Evolutionary conservation across 2,797 vertebrate species (phyloP), one percentile per base, ranked within the genome.

Genomic region (Myiotriccus ornatus): DNA sequence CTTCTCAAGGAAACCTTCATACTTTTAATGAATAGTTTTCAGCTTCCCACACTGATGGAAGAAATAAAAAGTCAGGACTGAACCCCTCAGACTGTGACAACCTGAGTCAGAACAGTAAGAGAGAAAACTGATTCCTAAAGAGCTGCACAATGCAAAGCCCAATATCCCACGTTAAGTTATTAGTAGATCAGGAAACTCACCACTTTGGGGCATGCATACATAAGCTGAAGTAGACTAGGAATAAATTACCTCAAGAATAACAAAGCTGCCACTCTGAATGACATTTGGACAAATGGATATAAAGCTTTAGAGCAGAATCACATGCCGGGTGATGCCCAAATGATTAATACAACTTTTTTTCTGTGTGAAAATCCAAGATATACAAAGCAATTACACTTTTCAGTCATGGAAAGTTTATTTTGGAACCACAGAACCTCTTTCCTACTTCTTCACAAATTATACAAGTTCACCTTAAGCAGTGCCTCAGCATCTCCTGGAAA

Each of bases 1-100:
- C 80, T 86, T 76, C n/a, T 82, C 28, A 74, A 39, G 41, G 37
- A 83, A 90, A 19, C 32, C 37, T 77, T 89, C 30, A 2, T 24
- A 59, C 28, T 49, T 30, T 18, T 14, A 60, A 20, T n/a, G 44
- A 52, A 8, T 10, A 62, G 73, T 47, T 81, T 53, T 75, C 13
- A 2, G 43, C 52, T 84, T 88, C 62, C 30, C 0, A 0, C 34
- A 24, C 21, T 12, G 2, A 68, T 5, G 0, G 32, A 49, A 39
- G 27, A 68, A 81, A 60, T 15, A 69, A 82, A n/a, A 60, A 81
- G 7, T 27, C 57, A 81, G 46, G n/a, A 43, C 30, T 35, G 23
- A 93, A 73, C 14, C 11, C 23, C 39, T 69, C 2, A 0, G 34
- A 39, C 11, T 7, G 2, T 5, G 5, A 39, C 5, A 4, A n/a